phyloP scores from a whole-genome alignment of 2,113 vertebrate species.

The Oryzias curvinotus region DNA sequence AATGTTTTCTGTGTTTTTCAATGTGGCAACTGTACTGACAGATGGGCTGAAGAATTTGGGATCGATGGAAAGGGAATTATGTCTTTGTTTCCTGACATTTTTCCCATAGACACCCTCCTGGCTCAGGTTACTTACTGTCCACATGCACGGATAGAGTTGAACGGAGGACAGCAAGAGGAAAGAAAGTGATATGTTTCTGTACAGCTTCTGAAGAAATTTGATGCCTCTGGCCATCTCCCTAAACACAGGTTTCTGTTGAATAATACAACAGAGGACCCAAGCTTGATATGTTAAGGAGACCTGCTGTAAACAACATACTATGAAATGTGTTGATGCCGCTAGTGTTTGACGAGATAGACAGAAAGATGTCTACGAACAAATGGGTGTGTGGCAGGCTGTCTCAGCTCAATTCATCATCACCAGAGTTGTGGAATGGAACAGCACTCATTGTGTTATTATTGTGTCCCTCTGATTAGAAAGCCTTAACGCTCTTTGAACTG shows the following conservation, averaged over 20 bases:
- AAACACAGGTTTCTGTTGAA: constrained; percentile 74
- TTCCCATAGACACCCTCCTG: constrained; percentile 61
- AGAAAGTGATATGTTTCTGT: constrained; percentile 59
- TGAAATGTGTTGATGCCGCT: constrained; percentile 47
- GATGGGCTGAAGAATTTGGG: constrained; percentile 46
- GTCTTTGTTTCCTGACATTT: constrained; percentile 71
- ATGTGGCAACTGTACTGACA: constrained; percentile 57
- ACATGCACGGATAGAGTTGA: constrained; percentile 37
- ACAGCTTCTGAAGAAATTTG: constrained; percentile 71
- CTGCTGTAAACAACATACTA: constrained; percentile 63
- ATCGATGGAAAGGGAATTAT: constrained; percentile 67
- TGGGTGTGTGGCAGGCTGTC: constrained; percentile 21
- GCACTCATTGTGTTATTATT: constrained; percentile 57
- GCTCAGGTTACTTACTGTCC: constrained; percentile 75
- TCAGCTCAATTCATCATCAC: constrained; percentile 49
- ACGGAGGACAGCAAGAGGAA: constrained; percentile 24
- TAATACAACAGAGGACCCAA: constrained; percentile 73
- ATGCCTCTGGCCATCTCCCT: constrained; percentile 69
- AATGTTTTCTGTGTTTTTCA: constrained; percentile 52
- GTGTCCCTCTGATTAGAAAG: constrained; percentile 53
- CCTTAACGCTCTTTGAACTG: constrained; percentile 53
- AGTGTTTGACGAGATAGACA: constrained; percentile 22
- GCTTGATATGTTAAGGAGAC: constrained; percentile 48
- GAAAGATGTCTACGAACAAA: constrained; percentile 30
- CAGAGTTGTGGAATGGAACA: constrained; percentile 48